Evolutionary conservation across 2,113 vertebrate genomes (phyloP).

Genomic region (Takifugu flavidus): DNA sequence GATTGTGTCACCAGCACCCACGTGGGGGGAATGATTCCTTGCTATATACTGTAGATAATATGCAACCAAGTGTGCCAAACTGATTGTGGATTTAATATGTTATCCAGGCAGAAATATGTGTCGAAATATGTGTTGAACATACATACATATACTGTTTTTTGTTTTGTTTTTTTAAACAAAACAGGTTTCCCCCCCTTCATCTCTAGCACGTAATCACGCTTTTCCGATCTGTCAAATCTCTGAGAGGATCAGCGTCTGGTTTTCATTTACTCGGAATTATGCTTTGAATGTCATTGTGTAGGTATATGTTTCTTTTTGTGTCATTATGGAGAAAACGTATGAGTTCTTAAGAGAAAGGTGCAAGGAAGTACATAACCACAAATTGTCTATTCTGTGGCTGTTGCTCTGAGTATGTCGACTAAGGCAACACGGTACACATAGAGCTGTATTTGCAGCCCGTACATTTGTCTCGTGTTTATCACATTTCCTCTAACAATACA

Average conservation of each 20-base stretch:
- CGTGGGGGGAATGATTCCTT: slow-evolving; percentile 5
- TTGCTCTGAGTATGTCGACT: slow-evolving; percentile 54
- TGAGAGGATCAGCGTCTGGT: slow-evolving; percentile 53
- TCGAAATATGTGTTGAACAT: too few relatives aligned
- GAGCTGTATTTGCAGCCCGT: slow-evolving; percentile 62
- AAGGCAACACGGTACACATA: slow-evolving; percentile 62
- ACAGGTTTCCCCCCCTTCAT: not conserved
- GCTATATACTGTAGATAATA: slow-evolving; percentile 4
- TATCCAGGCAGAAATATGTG: slow-evolving; percentile 18
- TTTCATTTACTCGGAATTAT: slow-evolving; percentile 62
- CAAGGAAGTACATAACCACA: slow-evolving; percentile 59
- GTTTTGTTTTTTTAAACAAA: slow-evolving; percentile 5
- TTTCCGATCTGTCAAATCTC: slow-evolving; percentile 47
- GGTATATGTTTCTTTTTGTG: slow-evolving; percentile 46
- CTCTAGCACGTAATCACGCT: slow-evolving; percentile 23
- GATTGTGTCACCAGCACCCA: slow-evolving; percentile 36
- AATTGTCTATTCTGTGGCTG: slow-evolving; percentile 66
- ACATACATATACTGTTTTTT: too few relatives aligned
- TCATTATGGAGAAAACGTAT: slow-evolving; percentile 51
- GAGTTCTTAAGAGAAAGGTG: slow-evolving; percentile 56
- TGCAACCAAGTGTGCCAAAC: slow-evolving; percentile 5
- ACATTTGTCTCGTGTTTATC: slow-evolving; percentile 70
- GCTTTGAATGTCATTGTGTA: slow-evolving; percentile 64
- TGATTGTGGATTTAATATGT: slow-evolving; percentile 8
- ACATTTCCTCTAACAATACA: slow-evolving; percentile 74